These are phyloP conservation scores for Eulimnadia texana DNA, from an alignment of 1,140 invertebrate species.

Conservation along the genomic window DNA sequence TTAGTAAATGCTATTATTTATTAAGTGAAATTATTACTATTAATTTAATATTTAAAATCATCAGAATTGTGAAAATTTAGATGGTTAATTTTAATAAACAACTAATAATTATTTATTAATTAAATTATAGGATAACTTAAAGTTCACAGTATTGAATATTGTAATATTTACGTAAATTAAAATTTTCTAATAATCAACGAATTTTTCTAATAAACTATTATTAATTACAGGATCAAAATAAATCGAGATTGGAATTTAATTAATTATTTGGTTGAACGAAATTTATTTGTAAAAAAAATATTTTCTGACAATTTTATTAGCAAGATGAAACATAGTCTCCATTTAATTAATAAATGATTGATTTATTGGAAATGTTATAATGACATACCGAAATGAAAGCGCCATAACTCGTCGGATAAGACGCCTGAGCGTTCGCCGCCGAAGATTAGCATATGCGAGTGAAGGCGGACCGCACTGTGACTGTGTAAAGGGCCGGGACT, in stretches of 20 bases:
- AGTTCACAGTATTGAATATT: background rate
- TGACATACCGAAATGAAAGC: slow-evolving; percentile 62
- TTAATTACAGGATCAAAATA: slow-evolving; percentile 15
- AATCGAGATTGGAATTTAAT: slow-evolving; percentile 8
- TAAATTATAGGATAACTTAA: background rate
- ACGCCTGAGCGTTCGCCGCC: slow-evolving; percentile 61
- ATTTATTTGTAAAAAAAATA: slow-evolving; percentile 12
- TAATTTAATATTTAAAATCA: too few relatives aligned
- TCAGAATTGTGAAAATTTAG: too few relatives aligned
- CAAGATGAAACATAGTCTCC: too few relatives aligned
- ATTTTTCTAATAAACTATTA: too few relatives aligned
- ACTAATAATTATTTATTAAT: background rate
- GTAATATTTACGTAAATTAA: too few relatives aligned
- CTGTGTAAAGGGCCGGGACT: slow-evolving; percentile 60
- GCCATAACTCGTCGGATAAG: slow-evolving; percentile 65
- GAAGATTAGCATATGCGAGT: slow-evolving; percentile 65
- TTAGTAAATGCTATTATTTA: too few relatives aligned
- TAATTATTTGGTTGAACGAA: slow-evolving; percentile 2
- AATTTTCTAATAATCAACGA: too few relatives aligned
- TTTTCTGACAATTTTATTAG: too few relatives aligned
- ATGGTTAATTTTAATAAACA: too few relatives aligned
- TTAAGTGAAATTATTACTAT: too few relatives aligned
- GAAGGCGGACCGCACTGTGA: slow-evolving; percentile 63
- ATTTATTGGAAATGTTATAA: slow-evolving; percentile 12
- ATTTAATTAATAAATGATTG: slow-evolving; percentile 1